Base-by-base conservation (phyloP, 2,888 invertebrate genomes). In the Latheticus oryzae region DNA sequence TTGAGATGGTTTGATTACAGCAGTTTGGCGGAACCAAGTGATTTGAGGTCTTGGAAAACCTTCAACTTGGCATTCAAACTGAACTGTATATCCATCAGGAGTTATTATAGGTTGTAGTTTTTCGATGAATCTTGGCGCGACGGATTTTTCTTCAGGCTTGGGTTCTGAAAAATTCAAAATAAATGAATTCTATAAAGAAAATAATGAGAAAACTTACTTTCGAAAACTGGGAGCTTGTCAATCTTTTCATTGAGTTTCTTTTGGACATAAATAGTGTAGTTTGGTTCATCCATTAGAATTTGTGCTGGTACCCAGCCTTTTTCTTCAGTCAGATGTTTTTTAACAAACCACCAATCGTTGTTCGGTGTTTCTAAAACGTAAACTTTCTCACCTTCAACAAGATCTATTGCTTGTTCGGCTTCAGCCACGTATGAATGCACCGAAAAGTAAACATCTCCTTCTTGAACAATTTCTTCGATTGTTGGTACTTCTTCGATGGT, bases 41-140 rank as follows among this genome's bases (percentile, higher is more conserved):
- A 99, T 95, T 76, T 95, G 92, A 16, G 98, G 97, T 70, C 95
- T 83, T 3, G 99, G 98, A 73, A 87, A 83, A 45, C 98, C 99
- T 78, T 93, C 93, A 19, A 99, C 95, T 82, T 96, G 94, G 72
- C 97, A 97, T 79, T 97, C 93, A 76, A 99, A 98, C 76, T 96
- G 93, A 5, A 97, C 92, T 0, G 95, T 93, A 60, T 91, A 91
- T 45, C 97, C 97, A 78, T 98, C 98, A 1, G 89, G 89, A 1
- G 90, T 90, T 66, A 90, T 89, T 68, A 91, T 89, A 1, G 93
- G 92, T 70, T 93, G 87, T 21, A 95, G 79, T 78, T 93, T 93
- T 77, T 92, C 90, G 28, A 89, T 84, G 74, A 95, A 94, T 74
- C 88, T 87, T 3, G 95, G 95, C 11, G 94, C 93, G 60, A 85